Percentiles rank a stretch among this genome's conserved stretches.
phyloP scores from a whole-genome alignment of 2,888 invertebrate genomes.

The Biston betularia region DNA sequence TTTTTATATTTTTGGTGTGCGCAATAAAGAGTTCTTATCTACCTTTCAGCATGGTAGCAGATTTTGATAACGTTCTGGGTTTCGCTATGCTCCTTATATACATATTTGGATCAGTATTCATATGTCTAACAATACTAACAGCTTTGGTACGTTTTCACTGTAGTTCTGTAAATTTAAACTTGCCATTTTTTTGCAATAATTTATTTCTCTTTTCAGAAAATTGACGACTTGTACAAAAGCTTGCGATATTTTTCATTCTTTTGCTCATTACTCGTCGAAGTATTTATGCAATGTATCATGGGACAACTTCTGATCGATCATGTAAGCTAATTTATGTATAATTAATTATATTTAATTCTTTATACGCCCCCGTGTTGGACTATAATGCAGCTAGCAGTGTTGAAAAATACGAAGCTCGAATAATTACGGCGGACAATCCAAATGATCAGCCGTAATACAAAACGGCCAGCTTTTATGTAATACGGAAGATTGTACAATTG shows the following conservation, averaged over 20 bases:
- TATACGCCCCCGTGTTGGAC: no score
- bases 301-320: constrained; percentile 76
- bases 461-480: no score
- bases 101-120: constrained; percentile 70
- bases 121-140: constrained; percentile 76
- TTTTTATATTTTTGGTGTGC: background rate
- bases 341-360: background rate
- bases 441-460: no score
- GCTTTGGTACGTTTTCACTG: constrained; percentile 59
- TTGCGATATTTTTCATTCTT: constrained; percentile 75
- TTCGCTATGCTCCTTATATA: constrained; percentile 71
- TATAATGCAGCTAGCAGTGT: no score
- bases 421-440: no score
- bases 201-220: constrained; percentile 60
- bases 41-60: constrained; percentile 64
- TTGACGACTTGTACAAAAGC: constrained; percentile 66
- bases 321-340: constrained; percentile 52
- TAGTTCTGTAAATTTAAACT: no score
- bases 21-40: background rate
- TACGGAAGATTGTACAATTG: no score
- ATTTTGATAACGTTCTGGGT: constrained; percentile 65
- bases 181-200: background rate
- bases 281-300: constrained; percentile 69
- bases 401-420: no score
- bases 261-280: constrained; percentile 64